These are phyloP conservation scores for Andrena marginata DNA, from an alignment of 2,888 invertebrate species.

Conservation along the genomic window DNA sequence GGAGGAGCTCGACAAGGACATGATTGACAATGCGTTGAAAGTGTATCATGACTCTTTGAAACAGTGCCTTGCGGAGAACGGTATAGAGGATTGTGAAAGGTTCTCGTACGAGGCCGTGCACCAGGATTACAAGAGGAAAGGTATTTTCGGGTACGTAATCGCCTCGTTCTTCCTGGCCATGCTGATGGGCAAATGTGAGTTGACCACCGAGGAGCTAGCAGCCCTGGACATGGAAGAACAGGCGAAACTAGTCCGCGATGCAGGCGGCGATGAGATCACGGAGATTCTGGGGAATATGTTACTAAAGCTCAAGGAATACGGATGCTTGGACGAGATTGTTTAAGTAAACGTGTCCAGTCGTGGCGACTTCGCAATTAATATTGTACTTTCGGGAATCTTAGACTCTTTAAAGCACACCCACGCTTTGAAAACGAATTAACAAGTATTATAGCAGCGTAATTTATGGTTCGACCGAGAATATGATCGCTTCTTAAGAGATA, in stretches of 20 bases:
- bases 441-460: no score
- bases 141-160: slow-evolving; percentile 74
- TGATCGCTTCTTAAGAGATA: no score
- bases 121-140: slow-evolving; percentile 73
- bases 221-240: neutral
- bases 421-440: no score
- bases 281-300: slow-evolving; percentile 77
- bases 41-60: slow-evolving; percentile 75
- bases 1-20: slow-evolving; percentile 44
- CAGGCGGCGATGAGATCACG: slow-evolving; percentile 74
- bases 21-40: slow-evolving; percentile 68
- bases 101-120: slow-evolving; percentile 74
- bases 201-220: accelerated
- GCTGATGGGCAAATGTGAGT: slow-evolving; percentile 15
- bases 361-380: neutral
- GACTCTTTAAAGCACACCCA: no score
- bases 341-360: neutral
- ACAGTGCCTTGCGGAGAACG: slow-evolving; percentile 63
- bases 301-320: slow-evolving; percentile 73
- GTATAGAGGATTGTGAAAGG: slow-evolving; percentile 63
- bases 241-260: accelerated
- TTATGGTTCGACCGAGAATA: no score
- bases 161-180: slow-evolving; percentile 69
- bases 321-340: slow-evolving; percentile 68
- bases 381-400: neutral